Evolutionary conservation across 2,888 invertebrate species (phyloP).

Genomic region (Lomographa bimaculata): DNA sequence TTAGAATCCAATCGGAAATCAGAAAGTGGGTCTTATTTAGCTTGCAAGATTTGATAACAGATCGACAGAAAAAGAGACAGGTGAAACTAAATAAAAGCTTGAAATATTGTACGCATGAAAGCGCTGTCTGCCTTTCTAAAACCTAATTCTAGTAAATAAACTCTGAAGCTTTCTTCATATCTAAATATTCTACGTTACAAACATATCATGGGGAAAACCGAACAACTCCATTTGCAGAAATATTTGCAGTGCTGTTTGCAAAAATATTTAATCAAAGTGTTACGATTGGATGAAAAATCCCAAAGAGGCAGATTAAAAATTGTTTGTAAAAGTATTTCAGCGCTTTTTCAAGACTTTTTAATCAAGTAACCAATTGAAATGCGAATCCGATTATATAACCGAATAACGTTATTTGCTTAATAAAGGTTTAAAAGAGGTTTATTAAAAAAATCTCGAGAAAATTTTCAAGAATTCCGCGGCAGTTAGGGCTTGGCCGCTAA

Average conservation of each 20-base stretch:
- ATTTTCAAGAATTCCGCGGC: constrained; percentile 36
- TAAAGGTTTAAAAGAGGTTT: constrained; percentile 41
- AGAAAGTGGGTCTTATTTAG: no score
- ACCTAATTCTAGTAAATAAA: no score
- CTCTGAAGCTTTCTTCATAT: no score
- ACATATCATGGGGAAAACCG: constrained; percentile 6
- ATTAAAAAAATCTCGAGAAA: constrained; percentile 42
- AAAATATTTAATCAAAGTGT: constrained; percentile 25
- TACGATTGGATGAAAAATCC: constrained; percentile 15
- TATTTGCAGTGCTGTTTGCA: constrained; percentile 3
- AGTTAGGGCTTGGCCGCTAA: constrained; percentile 23
- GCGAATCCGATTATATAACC: constrained; percentile 37
- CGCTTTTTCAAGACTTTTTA: constrained; percentile 35
- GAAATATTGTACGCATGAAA: no score
- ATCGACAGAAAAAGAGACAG: no score
- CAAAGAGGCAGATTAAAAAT: constrained; percentile 25
- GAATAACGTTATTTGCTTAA: constrained; percentile 31
- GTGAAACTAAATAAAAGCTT: no score
- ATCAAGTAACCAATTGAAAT: constrained; percentile 37
- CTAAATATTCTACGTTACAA: no score
- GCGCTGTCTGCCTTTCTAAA: no score
- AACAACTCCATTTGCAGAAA: constrained; percentile 7
- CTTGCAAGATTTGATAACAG: no score
- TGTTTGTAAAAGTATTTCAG: constrained; percentile 28
- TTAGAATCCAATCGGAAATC: no score